A percentile compares a stretch with the other conserved stretches of the same genome.
These are phyloP conservation scores for Urocynchramus pylzowi DNA, from an alignment of 2,113 vertebrate genomes.

Conservation along the genomic window DNA sequence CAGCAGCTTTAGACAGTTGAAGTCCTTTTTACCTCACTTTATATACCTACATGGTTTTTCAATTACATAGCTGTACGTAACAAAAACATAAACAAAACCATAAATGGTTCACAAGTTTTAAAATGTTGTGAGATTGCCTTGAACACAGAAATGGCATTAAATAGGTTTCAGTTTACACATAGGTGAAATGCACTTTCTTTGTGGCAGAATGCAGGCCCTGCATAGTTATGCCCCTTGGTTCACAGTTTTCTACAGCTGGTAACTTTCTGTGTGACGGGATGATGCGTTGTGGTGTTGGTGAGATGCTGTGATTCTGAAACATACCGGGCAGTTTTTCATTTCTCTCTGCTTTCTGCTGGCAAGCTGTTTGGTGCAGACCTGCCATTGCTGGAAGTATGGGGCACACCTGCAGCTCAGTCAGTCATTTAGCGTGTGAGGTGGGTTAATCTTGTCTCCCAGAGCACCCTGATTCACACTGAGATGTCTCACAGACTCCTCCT, in stretches of 20 bases:
- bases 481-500: not conserved
- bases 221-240: not conserved
- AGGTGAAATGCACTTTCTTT: not conserved
- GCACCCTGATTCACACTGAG: not conserved
- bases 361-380: not conserved
- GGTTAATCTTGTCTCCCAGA: not conserved
- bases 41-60: not conserved
- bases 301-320: not conserved
- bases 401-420: not conserved
- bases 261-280: not conserved
- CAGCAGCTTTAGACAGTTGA: not conserved
- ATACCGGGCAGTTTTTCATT: not conserved
- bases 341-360: not conserved
- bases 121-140: not conserved
- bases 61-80: not conserved
- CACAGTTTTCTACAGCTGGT: not conserved
- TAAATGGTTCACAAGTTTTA: not conserved
- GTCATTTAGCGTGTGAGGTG: not conserved
- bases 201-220: not conserved
- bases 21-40: not conserved
- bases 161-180: not conserved
- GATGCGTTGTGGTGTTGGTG: not conserved
- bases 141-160: not conserved
- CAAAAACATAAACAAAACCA: not conserved
- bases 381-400: not conserved